A percentile compares a stretch with the other conserved stretches of the same genome.
Evolutionary conservation across 1,140 invertebrate species (phyloP).

Genomic region (Vollenhovia emeryi): DNA sequence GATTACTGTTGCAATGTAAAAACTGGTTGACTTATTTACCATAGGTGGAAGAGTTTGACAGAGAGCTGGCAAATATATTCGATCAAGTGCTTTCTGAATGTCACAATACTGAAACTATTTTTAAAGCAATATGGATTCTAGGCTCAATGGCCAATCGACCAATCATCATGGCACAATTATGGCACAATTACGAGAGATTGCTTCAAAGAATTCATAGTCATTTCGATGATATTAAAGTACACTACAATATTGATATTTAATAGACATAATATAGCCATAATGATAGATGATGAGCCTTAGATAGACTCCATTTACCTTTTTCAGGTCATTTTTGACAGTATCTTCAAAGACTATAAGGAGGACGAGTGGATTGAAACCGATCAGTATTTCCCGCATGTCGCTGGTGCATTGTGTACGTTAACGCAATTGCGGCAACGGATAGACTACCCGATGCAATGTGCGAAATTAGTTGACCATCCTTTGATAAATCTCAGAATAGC

Average conservation of each 20-base stretch:
- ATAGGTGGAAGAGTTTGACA: conserved; percentile 90
- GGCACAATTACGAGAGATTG: conserved; percentile 87
- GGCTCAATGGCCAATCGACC: conserved; percentile 90
- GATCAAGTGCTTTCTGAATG: conserved; percentile 92
- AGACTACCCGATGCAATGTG: conserved; percentile 86
- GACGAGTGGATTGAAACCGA: conserved; percentile 86
- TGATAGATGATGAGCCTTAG: background rate
- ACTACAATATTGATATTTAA: background rate
- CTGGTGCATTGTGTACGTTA: conserved; percentile 90
- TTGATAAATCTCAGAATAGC: conserved; percentile 66
- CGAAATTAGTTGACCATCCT: conserved; percentile 76
- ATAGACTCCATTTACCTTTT: background rate
- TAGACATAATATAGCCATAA: background rate
- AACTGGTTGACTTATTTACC: conserved; percentile 57
- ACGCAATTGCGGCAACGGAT: conserved; percentile 89
- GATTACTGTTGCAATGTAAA: background rate
- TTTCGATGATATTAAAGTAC: conserved; percentile 88
- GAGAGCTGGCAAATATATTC: conserved; percentile 91
- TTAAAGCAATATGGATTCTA: conserved; percentile 90
- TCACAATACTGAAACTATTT: conserved; percentile 88
- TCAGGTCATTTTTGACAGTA: conserved; percentile 78
- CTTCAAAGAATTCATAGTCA: conserved; percentile 88
- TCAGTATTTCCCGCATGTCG: conserved; percentile 90
- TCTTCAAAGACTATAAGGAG: conserved; percentile 81
- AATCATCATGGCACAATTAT: conserved; percentile 89